These are phyloP conservation scores for Cryptosula pallasiana DNA, from an alignment of 2,888 invertebrate genomes.

Conservation along the genomic window DNA sequence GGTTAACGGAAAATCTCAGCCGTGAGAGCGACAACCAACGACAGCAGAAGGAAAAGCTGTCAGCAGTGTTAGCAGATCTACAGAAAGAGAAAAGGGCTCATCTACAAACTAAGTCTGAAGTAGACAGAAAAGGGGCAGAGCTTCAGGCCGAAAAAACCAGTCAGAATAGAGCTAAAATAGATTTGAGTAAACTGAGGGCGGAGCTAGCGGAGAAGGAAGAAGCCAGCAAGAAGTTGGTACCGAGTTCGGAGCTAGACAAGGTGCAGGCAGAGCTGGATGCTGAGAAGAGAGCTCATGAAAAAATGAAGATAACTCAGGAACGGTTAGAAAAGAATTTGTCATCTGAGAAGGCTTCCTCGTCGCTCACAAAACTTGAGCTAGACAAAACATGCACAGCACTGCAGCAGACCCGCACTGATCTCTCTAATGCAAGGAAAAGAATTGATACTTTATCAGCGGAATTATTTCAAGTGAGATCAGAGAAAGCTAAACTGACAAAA, in stretches of 20 bases:
- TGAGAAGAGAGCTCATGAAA: not conserved
- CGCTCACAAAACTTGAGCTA: not conserved
- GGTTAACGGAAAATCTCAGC: not conserved
- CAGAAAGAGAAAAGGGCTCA: constrained; percentile 15
- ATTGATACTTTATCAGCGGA: not conserved
- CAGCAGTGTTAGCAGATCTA: not conserved
- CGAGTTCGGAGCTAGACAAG: not conserved
- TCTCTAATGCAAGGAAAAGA: not conserved
- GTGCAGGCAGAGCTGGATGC: not conserved
- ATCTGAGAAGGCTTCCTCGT: not conserved
- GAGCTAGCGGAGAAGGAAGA: not conserved
- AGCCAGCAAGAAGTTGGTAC: not conserved
- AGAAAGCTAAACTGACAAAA: not conserved
- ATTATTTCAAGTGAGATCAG: not conserved
- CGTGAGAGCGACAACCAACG: not conserved
- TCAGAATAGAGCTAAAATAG: not conserved
- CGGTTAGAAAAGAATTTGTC: not conserved
- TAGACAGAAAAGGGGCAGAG: not conserved
- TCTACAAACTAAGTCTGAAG: constrained; percentile 3
- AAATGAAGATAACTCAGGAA: not conserved
- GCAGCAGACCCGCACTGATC: not conserved
- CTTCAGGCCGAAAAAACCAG: not conserved
- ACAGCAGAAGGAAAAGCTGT: not conserved
- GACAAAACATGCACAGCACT: not conserved
- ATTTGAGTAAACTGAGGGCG: not conserved